Base-by-base conservation (phyloP, 2,113 vertebrate species). In the Pseudorhombus dupliciocellatus region DNA sequence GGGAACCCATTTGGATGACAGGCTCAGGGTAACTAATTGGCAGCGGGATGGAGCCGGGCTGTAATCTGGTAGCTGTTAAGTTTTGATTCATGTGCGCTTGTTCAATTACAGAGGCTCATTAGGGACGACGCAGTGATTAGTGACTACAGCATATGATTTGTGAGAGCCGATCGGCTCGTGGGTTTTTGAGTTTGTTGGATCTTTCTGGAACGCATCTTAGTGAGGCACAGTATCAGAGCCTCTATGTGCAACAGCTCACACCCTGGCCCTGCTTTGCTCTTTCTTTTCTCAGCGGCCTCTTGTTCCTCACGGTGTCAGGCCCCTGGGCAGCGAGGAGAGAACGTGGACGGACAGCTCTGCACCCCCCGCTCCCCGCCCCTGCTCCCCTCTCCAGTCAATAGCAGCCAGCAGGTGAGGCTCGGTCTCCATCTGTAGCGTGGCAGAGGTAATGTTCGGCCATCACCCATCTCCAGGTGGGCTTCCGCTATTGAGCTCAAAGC, bases 381-480 rank as follows among this genome's bases (percentile, higher is more conserved):
- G 30, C 50, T 80, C 70, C 74, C 44, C 65, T 74, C 30, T 71
- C 52, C 26, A 79, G 87, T 92, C 91, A 59, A 89, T 92, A 85
- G 46, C 72, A 77, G 88, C 74, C 88, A 89, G 92, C 90, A 83
- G 82, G 90, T 82, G 65, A 80, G 73, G 28, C 73, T 75, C 73
- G 25, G 80, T 77, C 71, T 84, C 73, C 46, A 59, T 75, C 80
- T 78, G 75, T 71, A 75, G 73, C 73, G 63, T 92, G 92, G 85
- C 84, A 87, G 83, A 57, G 72, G 59, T 86, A 90, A 92, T 92
- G 80, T 91, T 88, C 91, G 83, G 78, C 76, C 71, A 62, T 85
- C 79, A 79, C 85, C 81, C 69, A 76, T 89, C 88, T 84, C 84
- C 88, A 85, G 90, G 91, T 89, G 91, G 91, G 84, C 84, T 87